Percentiles rank a stretch among this genome's conserved stretches.
phyloP scores from a whole-genome alignment of 2,113 vertebrate species.

The Chunga burmeisteri region DNA sequence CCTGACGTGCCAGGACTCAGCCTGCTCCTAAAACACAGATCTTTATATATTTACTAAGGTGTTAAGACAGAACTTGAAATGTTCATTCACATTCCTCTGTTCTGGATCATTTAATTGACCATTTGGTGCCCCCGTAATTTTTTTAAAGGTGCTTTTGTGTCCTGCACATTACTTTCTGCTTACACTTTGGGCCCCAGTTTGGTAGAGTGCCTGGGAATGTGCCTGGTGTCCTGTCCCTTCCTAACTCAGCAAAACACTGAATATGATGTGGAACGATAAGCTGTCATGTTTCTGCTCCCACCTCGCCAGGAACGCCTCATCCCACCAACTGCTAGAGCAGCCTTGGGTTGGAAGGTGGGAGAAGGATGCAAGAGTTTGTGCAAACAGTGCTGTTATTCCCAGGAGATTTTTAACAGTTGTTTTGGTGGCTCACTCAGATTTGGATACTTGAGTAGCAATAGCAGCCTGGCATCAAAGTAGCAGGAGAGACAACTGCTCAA shows the following conservation, averaged over 20 bases:
- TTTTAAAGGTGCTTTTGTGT: background rate
- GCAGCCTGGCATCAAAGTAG: background rate
- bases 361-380: background rate
- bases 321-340: background rate
- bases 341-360: background rate
- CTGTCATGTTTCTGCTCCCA: background rate
- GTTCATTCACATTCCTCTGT: background rate
- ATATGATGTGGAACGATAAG: background rate
- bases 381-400: background rate
- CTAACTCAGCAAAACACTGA: background rate
- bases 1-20: background rate
- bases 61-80: background rate
- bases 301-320: background rate
- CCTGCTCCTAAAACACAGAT: background rate
- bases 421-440: background rate
- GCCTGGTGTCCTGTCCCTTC: conserved; percentile 4
- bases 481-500: background rate
- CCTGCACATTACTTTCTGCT: background rate
- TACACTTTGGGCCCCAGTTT: conserved; percentile 17
- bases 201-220: conserved; percentile 35
- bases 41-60: background rate
- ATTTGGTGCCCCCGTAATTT: background rate
- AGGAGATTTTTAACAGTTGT: background rate
- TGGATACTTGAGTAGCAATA: background rate
- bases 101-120: conserved; percentile 13